Percentiles rank a stretch among this genome's conserved stretches.
phyloP scores from a whole-genome alignment of 2,888 invertebrate genomes.

The Nomada lathburiana region DNA sequence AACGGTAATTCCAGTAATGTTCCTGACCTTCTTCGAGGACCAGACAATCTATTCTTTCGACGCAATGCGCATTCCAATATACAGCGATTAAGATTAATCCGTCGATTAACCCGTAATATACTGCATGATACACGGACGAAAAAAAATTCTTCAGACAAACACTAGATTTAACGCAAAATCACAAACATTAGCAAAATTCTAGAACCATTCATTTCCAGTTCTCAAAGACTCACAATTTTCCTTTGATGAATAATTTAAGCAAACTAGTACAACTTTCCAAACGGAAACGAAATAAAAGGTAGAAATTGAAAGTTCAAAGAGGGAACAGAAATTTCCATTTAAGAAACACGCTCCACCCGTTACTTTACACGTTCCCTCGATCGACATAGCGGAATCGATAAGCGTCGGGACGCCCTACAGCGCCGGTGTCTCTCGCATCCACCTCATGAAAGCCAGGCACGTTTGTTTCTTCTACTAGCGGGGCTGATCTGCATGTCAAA shows the following conservation, averaged over 20 bases:
- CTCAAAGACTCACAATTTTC: too few species aligned
- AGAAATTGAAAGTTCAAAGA: too few species aligned
- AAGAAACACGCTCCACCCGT: too few species aligned
- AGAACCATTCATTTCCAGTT: too few species aligned
- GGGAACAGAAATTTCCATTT: too few species aligned
- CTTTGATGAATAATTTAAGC: too few species aligned
- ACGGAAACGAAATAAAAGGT: too few species aligned
- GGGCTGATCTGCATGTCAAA: slow-evolving; percentile 64
- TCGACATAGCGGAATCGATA: slow-evolving; percentile 14
- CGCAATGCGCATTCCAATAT: slow-evolving; percentile 8
- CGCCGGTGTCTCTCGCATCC: slow-evolving; percentile 18
- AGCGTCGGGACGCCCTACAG: slow-evolving; percentile 16
- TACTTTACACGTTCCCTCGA: not conserved
- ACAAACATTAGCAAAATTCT: not conserved
- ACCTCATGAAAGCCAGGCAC: slow-evolving; percentile 52
- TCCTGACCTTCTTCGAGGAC: not conserved
- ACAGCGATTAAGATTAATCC: slow-evolving; percentile 7
- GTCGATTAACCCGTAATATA: slow-evolving; percentile 11
- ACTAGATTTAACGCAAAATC: not conserved
- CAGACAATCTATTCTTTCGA: slow-evolving; percentile 4
- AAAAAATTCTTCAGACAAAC: not conserved
- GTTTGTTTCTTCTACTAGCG: slow-evolving; percentile 44
- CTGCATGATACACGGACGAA: not conserved
- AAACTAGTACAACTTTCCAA: too few species aligned
- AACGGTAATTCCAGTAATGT: slow-evolving; percentile 7